phyloP scores from a whole-genome alignment of 2,113 vertebrate genomes.

The Pachycephala philippinensis region DNA sequence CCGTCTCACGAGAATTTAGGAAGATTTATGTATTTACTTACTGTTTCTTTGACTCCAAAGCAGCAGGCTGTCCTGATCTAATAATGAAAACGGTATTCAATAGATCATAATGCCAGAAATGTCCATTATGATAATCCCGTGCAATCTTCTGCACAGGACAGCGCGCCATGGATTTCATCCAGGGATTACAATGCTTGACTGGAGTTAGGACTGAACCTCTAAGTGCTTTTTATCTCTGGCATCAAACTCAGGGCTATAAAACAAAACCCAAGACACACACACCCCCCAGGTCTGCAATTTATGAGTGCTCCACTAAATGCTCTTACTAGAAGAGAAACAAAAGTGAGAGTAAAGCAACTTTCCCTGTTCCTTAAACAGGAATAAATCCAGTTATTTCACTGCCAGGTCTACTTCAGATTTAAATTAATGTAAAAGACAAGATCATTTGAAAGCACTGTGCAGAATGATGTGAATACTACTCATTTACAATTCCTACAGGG shows the following conservation, averaged over 20 bases:
- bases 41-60: conserved; percentile 1
- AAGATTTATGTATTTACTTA: conserved; percentile 32
- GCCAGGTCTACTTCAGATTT: not conserved
- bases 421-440: conserved; percentile 20
- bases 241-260: not conserved
- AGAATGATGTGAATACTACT: not conserved
- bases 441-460: not conserved
- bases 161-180: not conserved
- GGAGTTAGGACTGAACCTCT: not conserved
- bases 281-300: not conserved
- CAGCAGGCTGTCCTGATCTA: not conserved
- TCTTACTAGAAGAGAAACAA: conserved; percentile 1
- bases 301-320: not conserved
- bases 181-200: conserved; percentile 10
- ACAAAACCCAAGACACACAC: not conserved
- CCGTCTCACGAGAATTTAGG: not conserved
- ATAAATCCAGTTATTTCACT: not conserved
- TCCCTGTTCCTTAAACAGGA: not conserved
- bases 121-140: conserved; percentile 27
- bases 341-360: not conserved
- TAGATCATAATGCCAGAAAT: conserved; percentile 30
- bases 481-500: conserved; percentile 40
- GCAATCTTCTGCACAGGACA: not conserved
- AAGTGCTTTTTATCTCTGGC: conserved; percentile 13
- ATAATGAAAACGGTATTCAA: not conserved